Conservation (phyloP, 2,888 invertebrate genomes). For the Carabus problematicus region DNA sequence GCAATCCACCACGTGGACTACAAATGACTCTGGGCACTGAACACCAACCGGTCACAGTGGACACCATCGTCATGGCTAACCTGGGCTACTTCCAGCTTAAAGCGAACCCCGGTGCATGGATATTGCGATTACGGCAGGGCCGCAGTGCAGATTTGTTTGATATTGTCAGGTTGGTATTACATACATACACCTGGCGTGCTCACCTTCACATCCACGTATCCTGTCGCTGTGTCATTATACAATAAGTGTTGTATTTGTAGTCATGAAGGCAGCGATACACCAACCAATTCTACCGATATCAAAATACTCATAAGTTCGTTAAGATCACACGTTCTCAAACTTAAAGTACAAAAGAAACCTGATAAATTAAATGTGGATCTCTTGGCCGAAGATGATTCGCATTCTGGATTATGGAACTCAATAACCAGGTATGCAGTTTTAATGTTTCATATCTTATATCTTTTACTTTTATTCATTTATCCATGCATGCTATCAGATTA, state of each 20-base stretch:
- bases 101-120: conserved; percentile 97
- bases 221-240: neutral
- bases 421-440: conserved; percentile 76
- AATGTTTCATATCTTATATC: conserved; percentile 19
- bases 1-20: conserved; percentile 95
- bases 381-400: conserved; percentile 79
- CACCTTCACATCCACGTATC: neutral
- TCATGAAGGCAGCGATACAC: conserved; percentile 79
- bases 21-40: conserved; percentile 93
- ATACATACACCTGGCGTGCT: too few species aligned
- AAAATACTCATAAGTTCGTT: conserved; percentile 83
- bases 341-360: conserved; percentile 89
- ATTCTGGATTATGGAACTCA: conserved; percentile 90
- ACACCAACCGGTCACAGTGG: conserved; percentile 78
- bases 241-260: conserved; percentile 57
- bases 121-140: conserved; percentile 86
- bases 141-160: conserved; percentile 95
- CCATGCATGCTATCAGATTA: conserved; percentile 17
- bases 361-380: conserved; percentile 88
- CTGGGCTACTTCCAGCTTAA: conserved; percentile 98
- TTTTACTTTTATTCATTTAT: conserved; percentile 38
- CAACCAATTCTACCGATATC: conserved; percentile 72
- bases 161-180: conserved; percentile 71
- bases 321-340: conserved; percentile 88
- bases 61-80: conserved; percentile 99